Base-by-base conservation (phyloP, 2,888 invertebrate genomes). In the Argyra leucocephala region DNA sequence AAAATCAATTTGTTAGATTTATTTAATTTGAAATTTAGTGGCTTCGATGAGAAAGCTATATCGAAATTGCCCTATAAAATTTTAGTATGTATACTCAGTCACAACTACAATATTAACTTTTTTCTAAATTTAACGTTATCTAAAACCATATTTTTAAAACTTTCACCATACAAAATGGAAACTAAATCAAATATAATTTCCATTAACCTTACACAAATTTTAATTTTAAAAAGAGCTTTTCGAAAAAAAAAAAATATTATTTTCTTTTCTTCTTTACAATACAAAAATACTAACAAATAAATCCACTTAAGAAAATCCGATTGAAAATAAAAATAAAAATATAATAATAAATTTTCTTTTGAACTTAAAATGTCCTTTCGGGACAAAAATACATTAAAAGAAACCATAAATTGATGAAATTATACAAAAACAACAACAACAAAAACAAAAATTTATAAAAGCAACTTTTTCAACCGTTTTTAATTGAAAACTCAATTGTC, bases 401-500 rank as follows among this genome's bases (percentile, higher is more conserved):
- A 48, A 48, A 48, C 48, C 48, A 48, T 48, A 48, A 48, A 48
- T 48, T 48, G 48, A 48, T 48, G n/a, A 48, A 48, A 48, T 48
- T 5, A 5, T 48, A 5, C 12, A 48, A 48, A 48, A 48, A 37
- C 15, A 15, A 37, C 12, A 37, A 37, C 15, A 15, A 37, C 12
- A 37, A 37, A 37, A 37, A 18, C 12, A 48, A 18, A 48, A 18
- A 7, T 5, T 31, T 31, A 31, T 31, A 31, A 5, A 31, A 31
- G 5, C 31, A 48, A 48, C 9, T 48, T 9, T 48, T 15, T 5
- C 5, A 18, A 48, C n/a, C n/a, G 18, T 2, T 48, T 48, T 48
- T 48, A 48, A 48, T 48, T 48, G 48, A 5, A 18, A 18, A 48
- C 9, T 31, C 31, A 31, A 31, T 12, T 10, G 12, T 31, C 12